Evolutionary conservation across 2,888 invertebrate genomes (phyloP), one percentile per base, ranked within the genome.

Genomic region (Dendrolimus pini): DNA sequence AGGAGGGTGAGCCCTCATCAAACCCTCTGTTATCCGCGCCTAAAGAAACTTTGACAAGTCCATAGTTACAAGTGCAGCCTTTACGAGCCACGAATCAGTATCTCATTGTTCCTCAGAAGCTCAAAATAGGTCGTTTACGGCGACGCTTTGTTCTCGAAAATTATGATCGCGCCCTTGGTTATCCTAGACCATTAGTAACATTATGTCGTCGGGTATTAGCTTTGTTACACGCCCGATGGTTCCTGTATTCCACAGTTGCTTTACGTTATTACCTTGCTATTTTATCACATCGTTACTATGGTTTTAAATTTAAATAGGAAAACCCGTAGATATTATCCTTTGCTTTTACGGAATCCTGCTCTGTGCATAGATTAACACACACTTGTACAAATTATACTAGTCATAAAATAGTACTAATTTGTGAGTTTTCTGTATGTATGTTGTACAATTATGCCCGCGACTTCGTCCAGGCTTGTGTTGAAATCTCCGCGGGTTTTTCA

Each of bases 21-120:
- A 77, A 74, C 74, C 73, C 71, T 66, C 66, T 66, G 67, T 70
- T 70, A 71, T 71, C 71, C 71, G 65, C 65, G 71, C 68, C 69
- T 69, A 67, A 69, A 67, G 69, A 71, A 78, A 81, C 72, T 82
- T 81, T 78, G 81, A 80, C 78, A 79, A 79, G 72, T 78, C 69
- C 65, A 71, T 74, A 76, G 75, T 71, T 69, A 75, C 73, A 72
- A 79, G 78, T 76, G 72, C 72, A 72, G 67, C 70, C 72, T 82
- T 82, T 82, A 83, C 79, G 82, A 80, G 74, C 78, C 72, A 76
- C 77, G 81, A 83, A 82, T 85, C 82, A 85, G 85, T 84, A 83
- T 82, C 82, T 83, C 82, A 84, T 86, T 86, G 87, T 86, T 83
- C 73, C 71, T 69, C 61, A 63, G 77, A 74, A 78, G 72, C 78